Evolutionary conservation across 2,888 invertebrate species (phyloP).

Genomic region (Dasysyrphus albostriatus): DNA sequence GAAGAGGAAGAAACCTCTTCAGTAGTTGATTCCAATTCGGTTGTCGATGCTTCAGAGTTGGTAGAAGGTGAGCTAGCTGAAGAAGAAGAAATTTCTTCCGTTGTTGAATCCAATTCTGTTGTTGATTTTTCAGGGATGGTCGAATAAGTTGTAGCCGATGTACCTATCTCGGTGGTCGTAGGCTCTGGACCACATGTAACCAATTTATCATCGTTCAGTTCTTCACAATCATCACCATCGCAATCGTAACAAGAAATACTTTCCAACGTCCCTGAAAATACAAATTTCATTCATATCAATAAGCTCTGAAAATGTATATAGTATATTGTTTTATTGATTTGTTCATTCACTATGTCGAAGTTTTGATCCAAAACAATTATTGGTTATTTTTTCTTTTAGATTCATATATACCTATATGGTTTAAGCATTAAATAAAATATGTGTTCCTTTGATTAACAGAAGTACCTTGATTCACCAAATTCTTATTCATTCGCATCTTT

Average conservation of each 20-base stretch:
- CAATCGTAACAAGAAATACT: conserved; percentile 49
- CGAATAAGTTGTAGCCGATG: neutral
- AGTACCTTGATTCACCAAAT: no score
- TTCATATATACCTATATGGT: no score
- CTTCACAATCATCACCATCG: conserved; percentile 53
- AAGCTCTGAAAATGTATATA: no score
- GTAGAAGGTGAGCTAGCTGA: neutral
- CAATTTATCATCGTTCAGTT: conserved; percentile 18
- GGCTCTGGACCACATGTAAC: conserved; percentile 33
- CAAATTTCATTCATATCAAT: neutral
- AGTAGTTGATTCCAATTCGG: neutral
- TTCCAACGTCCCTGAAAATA: conserved; percentile 30
- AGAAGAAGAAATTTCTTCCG: neutral
- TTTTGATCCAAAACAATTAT: no score
- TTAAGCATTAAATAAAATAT: no score
- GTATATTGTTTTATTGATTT: no score
- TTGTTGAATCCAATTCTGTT: neutral
- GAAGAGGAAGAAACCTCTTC: neutral
- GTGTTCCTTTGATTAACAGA: no score
- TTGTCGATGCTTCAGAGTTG: neutral
- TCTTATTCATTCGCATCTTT: no score
- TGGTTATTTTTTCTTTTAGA: no score
- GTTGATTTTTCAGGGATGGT: neutral
- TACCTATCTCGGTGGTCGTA: neutral
- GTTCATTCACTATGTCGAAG: no score